These are phyloP conservation scores for Meda fulgida DNA, from an alignment of 2,797 vertebrate species.

Conservation along the genomic window DNA sequence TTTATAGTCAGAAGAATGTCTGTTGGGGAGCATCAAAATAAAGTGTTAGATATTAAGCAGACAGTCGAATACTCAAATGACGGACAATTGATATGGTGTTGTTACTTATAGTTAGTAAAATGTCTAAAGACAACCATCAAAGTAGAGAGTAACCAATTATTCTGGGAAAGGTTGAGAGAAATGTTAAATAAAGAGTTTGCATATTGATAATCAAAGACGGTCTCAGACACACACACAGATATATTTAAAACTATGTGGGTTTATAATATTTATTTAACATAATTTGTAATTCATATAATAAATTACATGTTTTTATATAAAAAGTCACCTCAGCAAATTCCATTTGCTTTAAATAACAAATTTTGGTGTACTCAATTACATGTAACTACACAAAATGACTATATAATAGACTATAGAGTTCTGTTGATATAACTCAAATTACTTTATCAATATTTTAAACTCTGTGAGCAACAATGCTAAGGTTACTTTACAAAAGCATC, in stretches of 20 bases:
- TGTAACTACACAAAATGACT: background rate
- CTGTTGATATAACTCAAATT: background rate
- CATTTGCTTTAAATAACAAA: background rate
- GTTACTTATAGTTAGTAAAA: background rate
- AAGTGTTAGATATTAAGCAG: no score
- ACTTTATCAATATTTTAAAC: background rate
- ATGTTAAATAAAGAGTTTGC: background rate
- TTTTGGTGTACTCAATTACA: no score
- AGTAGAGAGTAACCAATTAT: no score
- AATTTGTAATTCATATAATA: no score
- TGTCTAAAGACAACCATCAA: background rate
- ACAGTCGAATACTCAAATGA: no score
- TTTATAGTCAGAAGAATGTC: background rate
- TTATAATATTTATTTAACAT: no score
- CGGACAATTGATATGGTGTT: no score
- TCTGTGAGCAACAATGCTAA: background rate
- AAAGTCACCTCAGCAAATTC: background rate
- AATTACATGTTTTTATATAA: background rate
- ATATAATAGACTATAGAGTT: background rate
- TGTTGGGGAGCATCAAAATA: no score
- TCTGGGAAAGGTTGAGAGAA: background rate
- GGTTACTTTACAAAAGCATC: background rate
- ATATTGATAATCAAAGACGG: background rate
- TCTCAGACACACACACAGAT: no score
- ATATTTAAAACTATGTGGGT: no score